Evolutionary conservation across 2,888 invertebrate genomes (phyloP).

Genomic region (Epinotia bilunana): DNA sequence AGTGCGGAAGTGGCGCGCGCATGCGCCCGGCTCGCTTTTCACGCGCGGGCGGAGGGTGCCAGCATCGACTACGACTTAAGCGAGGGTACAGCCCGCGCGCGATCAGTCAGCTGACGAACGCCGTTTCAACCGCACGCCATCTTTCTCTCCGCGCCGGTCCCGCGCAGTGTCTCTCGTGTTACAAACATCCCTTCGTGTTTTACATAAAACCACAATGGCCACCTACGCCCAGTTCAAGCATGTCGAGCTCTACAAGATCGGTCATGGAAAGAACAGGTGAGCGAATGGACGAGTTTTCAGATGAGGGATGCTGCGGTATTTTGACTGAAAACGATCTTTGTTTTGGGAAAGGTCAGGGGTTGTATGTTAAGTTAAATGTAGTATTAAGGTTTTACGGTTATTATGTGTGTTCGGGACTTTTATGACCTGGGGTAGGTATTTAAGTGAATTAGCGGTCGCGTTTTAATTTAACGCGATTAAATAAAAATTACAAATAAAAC

Average conservation of each 20-base stretch:
- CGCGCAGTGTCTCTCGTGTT: constrained; percentile 63
- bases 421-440: neutral
- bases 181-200: constrained; percentile 58
- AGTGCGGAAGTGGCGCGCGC: constrained; percentile 68
- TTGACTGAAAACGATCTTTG: constrained; percentile 49
- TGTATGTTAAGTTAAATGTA: constrained; percentile 1
- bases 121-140: constrained; percentile 64
- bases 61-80: constrained; percentile 82
- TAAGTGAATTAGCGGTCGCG: neutral
- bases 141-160: constrained; percentile 52
- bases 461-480: neutral
- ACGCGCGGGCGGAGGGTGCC: constrained; percentile 79
- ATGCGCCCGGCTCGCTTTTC: constrained; percentile 68
- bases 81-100: constrained; percentile 76
- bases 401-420: constrained; percentile 9
- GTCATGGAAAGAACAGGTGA: constrained; percentile 96
- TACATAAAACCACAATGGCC: constrained; percentile 86
- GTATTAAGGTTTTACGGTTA: constrained; percentile 2
- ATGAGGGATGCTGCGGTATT: constrained; percentile 59
- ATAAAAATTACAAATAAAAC: neutral
- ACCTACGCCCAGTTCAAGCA: constrained; percentile 97
- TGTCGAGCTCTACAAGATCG: constrained; percentile 96
- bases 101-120: constrained; percentile 82
- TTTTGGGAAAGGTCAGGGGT: constrained; percentile 57
- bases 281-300: constrained; percentile 49